phyloP scores from a whole-genome alignment of 1,140 invertebrate species.

The Cyclargus thomasi region DNA sequence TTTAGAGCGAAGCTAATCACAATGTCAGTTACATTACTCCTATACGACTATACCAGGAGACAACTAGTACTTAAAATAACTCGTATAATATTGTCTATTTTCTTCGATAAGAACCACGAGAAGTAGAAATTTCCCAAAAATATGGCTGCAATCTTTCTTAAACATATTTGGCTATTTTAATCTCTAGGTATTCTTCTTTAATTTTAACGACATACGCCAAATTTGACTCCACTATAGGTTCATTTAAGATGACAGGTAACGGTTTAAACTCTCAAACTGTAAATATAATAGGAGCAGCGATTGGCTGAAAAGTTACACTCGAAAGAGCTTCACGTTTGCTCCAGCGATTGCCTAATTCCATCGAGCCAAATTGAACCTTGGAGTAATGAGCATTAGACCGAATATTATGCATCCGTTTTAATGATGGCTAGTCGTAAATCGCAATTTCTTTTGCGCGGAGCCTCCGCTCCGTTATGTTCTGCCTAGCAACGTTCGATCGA shows the following conservation, averaged over 20 bases:
- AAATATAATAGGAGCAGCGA: not conserved
- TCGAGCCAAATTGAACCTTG: conserved; percentile 1
- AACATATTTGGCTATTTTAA: too few relatives aligned
- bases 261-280: not conserved
- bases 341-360: not conserved
- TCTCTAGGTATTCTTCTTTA: too few relatives aligned
- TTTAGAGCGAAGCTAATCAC: too few relatives aligned
- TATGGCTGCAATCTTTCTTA: too few relatives aligned
- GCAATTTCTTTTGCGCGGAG: conserved; percentile 23
- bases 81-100: too few relatives aligned
- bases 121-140: too few relatives aligned
- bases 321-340: conserved; percentile 3
- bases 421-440: conserved; percentile 22
- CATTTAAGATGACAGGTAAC: conserved; percentile 1
- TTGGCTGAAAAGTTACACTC: conserved; percentile 9
- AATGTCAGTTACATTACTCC: too few relatives aligned
- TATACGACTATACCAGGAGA: too few relatives aligned
- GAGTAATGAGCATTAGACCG: not conserved
- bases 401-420: not conserved
- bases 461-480: conserved; percentile 49
- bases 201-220: too few relatives aligned
- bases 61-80: too few relatives aligned
- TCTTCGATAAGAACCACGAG: too few relatives aligned
- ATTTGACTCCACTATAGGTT: too few relatives aligned
- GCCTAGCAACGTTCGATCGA: conserved; percentile 51